phyloP scores from a whole-genome alignment of 2,113 vertebrate genomes.

The Neolamprologus variostigma region DNA sequence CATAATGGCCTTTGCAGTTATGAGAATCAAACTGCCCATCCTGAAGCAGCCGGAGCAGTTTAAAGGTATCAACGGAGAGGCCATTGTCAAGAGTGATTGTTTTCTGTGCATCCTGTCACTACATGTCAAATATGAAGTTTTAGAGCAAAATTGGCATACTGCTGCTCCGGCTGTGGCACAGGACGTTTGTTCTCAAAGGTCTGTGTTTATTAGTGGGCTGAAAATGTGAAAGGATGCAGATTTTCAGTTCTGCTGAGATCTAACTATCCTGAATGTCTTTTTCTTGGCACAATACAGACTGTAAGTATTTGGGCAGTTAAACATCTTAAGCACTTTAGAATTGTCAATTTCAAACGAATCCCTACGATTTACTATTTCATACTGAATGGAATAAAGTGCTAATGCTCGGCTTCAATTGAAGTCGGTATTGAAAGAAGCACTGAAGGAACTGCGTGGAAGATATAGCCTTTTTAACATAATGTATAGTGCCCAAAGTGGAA shows the following conservation, averaged over 20 bases:
- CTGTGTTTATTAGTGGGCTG: neutral
- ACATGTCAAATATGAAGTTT: neutral
- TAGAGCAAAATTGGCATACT: neutral
- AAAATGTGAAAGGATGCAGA: neutral
- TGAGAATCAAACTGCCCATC: neutral
- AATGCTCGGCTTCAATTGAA: neutral
- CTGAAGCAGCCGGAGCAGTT: neutral
- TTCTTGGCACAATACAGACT: neutral
- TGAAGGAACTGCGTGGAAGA: neutral
- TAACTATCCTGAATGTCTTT: neutral
- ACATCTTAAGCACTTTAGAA: neutral
- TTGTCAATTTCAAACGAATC: neutral
- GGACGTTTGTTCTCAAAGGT: constrained; percentile 1
- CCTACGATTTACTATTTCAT: neutral
- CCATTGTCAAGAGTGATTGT: neutral
- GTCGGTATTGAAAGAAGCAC: neutral
- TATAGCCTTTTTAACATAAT: neutral
- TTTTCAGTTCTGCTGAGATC: neutral
- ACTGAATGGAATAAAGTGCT: neutral
- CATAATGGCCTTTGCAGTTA: neutral
- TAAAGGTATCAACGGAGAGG: neutral
- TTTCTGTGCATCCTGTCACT: neutral
- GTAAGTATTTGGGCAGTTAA: neutral
- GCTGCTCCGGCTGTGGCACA: neutral
- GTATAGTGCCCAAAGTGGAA: neutral